Base-by-base conservation (phyloP, 2,797 vertebrate genomes). In the Calcarius lapponicus region DNA sequence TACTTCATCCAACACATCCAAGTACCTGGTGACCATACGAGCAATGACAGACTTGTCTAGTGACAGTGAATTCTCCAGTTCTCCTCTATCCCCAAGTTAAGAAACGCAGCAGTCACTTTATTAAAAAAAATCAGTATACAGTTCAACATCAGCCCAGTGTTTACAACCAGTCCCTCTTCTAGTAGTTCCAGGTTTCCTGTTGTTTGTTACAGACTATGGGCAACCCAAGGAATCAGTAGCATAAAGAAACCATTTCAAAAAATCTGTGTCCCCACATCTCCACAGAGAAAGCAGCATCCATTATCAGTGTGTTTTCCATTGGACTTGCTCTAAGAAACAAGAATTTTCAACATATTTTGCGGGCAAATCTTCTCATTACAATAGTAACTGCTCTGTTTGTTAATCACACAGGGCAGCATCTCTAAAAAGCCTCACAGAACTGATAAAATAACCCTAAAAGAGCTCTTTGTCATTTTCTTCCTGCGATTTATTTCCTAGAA, bases 51-150 rank as follows among this genome's bases (percentile, higher is more conserved):
- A 42, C 12, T 10, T 42, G n/a, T 14, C 70, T 53, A 48, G 22
- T 64, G 66, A 76, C 32, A 40, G 40, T 9, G 40, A 94, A 54
- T 78, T 86, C 74, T 92, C 61, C 67, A 67, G 8, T 51, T 90
- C 69, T 93, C 54, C 67, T 62, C 65, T 32, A 86, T 48, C 25
- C 88, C n/a, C 48, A 13, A n/a, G 60, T 61, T 93, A 93, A 90
- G 90, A 97, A 96, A 95, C 0, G 2, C 83, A 95, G 83, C 90
- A 93, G 90, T 74, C 34, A 5, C 83, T 96, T 96, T 96, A 96
- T 96, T 97, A 69, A 73, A 95, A 95, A 36, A 95, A 95, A 76
- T 90, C 80, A 94, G 57, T 65, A 65, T 57, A 95, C 71, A 96
- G 50, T 42, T 65, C 38, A 94, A 82, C 45, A 62, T 48, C 65